A percentile compares a stretch with the other conserved stretches of the same genome.
Conservation (phyloP, 2,797 vertebrate species). For the Fundulus diaphanus region DNA sequence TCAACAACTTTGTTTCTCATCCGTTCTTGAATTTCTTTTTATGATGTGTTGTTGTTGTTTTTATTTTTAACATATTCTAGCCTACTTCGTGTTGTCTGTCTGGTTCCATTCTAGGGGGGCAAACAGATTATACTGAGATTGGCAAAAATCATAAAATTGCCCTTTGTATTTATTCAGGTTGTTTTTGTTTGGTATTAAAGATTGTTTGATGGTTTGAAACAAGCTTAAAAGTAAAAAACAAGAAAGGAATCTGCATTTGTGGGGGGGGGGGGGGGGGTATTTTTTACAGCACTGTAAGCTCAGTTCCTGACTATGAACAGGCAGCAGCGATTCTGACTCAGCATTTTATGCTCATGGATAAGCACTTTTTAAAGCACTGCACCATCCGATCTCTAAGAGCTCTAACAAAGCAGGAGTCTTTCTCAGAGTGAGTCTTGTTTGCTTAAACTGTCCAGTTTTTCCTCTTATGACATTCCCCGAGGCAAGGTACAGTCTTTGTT, state of each 20-base stretch:
- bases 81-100: not conserved
- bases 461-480: not conserved
- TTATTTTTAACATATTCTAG: not conserved
- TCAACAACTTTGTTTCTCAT: not conserved
- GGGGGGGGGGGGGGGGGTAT: not conserved
- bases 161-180: not conserved
- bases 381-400: conserved; percentile 29
- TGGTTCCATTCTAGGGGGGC: not conserved
- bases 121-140: not conserved
- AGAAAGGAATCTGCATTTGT: not conserved
- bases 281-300: not conserved
- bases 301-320: conserved; percentile 20
- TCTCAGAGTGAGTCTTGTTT: not conserved
- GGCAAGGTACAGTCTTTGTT: not conserved
- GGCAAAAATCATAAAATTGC: not conserved
- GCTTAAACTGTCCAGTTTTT: not conserved
- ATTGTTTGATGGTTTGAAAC: not conserved
- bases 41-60: not conserved
- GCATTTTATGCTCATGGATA: conserved; percentile 28
- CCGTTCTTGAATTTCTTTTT: not conserved
- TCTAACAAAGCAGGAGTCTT: not conserved
- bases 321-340: conserved; percentile 32
- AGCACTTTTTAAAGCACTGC: conserved; percentile 22
- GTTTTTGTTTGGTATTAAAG: not conserved
- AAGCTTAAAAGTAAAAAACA: not conserved